Base-by-base conservation (phyloP, 2,797 vertebrate species). In the Sebastes variabilis region DNA sequence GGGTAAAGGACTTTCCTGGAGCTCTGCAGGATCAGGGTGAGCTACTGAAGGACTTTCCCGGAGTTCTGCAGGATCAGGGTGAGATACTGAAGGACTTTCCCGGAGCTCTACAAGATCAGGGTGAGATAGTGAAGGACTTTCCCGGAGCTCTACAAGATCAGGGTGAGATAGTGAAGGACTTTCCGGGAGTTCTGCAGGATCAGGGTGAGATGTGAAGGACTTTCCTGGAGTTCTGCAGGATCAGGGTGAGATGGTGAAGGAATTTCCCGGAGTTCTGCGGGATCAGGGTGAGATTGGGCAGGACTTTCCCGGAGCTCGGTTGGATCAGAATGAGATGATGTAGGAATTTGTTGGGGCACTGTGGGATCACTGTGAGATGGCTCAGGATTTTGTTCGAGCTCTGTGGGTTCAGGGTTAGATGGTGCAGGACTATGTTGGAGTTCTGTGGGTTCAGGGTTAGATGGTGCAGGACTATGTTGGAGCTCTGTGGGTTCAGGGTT, bases 171-270 rank as follows among this genome's bases (percentile, higher is more conserved):
- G 25, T 27, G 25, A 27, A 27, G 25, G 25, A 27, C 4, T 27
- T 27, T 27, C 29, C 29, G 1, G 29, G 29, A 30, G 29, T 0
- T 30, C 29, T 30, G 29, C 0, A 0, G 29, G 29, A 30, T 30
- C 29, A 2, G 29, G 7, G 29, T 30, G 29, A 30, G 29, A 8
- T 0, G 7, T 30, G 29, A 30, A 30, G 29, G 29, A 30, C 2
- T 7, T 30, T 30, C 29, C 29, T 0, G 29, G 29, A 29, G 29
- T 2, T 29, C 29, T 29, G 1, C 6, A 0, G 1, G 29, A 29
- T 29, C 29, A 29, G 6, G 29, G 29, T 29, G 29, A 29, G 29
- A 2, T 1, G 0, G 6, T 29, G 29, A 29, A 29, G 2, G 29
- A 29, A 6, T 1, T 29, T 29, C 29, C 29, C 6, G 29, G 22